Evolutionary conservation across 2,888 invertebrate species (phyloP).

Genomic region (Embidobia sp.): DNA sequence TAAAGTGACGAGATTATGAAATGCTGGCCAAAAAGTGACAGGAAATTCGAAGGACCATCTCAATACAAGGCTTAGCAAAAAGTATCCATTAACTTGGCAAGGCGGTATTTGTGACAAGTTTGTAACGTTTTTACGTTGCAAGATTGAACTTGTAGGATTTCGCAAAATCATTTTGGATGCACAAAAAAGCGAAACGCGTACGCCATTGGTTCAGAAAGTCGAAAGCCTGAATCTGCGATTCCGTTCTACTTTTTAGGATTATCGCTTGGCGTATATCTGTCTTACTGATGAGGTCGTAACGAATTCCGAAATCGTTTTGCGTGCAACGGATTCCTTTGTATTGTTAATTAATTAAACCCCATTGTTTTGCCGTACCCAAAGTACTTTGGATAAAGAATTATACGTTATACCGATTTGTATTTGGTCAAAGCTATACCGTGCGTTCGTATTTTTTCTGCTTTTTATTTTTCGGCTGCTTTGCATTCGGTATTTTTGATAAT

Average conservation of each 20-base stretch:
- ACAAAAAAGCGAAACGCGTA: slow-evolving; percentile 13
- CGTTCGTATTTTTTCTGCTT: too few relatives aligned
- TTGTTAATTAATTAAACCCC: slow-evolving; percentile 46
- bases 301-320: slow-evolving; percentile 46
- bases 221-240: slow-evolving; percentile 43
- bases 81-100: slow-evolving; percentile 14
- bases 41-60: neutral
- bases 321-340: slow-evolving; percentile 39
- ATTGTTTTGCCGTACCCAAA: slow-evolving; percentile 31
- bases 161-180: slow-evolving; percentile 58
- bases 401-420: neutral
- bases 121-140: slow-evolving; percentile 3
- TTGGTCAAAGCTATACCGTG: neutral
- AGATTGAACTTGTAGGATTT: slow-evolving; percentile 32
- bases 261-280: slow-evolving; percentile 35
- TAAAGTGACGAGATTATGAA: neutral
- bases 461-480: too few relatives aligned
- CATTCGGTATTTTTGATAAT: too few relatives aligned
- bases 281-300: slow-evolving; percentile 42
- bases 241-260: slow-evolving; percentile 42
- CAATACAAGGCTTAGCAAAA: slow-evolving; percentile 4
- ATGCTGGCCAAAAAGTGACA: neutral
- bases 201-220: slow-evolving; percentile 33
- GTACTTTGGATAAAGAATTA: slow-evolving; percentile 18
- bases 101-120: slow-evolving; percentile 3